Evolutionary conservation across 2,888 invertebrate genomes (phyloP).

Genomic region (Tricholauxania praeusta): DNA sequence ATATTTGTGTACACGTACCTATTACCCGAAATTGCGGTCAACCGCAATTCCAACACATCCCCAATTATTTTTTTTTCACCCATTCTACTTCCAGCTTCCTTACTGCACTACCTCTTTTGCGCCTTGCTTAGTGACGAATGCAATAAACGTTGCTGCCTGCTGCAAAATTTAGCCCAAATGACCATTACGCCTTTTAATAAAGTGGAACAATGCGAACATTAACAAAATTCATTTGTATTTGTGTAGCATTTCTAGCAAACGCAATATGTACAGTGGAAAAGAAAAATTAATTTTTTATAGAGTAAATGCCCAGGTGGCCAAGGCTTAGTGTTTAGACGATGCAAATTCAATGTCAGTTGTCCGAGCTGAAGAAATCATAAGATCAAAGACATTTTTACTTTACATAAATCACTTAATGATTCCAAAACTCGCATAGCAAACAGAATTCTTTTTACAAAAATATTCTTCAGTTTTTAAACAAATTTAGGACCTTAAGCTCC

Average conservation of each 20-base stretch:
- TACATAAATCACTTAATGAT: too few species aligned
- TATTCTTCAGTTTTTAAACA: too few species aligned
- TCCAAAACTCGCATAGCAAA: too few species aligned
- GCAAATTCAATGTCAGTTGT: too few species aligned
- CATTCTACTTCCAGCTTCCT: background rate
- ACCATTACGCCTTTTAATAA: conserved; percentile 63
- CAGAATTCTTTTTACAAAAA: too few species aligned
- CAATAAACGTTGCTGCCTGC: conserved; percentile 42
- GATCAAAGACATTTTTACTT: too few species aligned
- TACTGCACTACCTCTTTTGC: background rate
- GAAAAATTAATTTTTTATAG: too few species aligned
- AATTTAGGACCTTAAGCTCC: too few species aligned
- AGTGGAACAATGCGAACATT: conserved; percentile 63
- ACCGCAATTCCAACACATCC: conserved; percentile 52
- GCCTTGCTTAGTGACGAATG: background rate
- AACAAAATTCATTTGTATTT: conserved; percentile 63
- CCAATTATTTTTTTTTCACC: conserved; percentile 23
- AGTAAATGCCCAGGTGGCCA: too few species aligned
- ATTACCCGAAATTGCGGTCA: conserved; percentile 46
- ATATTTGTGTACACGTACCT: conserved; percentile 6
- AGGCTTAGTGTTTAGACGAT: too few species aligned
- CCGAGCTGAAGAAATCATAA: too few species aligned
- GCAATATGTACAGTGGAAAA: conserved; percentile 1
- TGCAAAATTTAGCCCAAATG: conserved; percentile 59
- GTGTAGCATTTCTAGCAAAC: background rate